Base-by-base conservation (phyloP, 2,888 invertebrate species). In the Neocrepidodera transversa region DNA sequence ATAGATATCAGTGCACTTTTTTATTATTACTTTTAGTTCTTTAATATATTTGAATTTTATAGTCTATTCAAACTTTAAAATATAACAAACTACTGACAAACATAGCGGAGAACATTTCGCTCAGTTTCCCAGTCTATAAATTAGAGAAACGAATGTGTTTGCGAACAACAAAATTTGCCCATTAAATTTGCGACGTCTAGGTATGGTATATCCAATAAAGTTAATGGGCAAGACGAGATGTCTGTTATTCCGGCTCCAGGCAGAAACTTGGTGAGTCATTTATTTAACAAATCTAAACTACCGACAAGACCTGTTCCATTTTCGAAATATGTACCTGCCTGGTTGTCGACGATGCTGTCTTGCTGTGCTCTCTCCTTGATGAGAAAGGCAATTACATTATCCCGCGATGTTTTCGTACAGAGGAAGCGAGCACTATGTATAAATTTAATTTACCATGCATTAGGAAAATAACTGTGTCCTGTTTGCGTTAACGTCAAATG, bases 311-410 rank as follows among this genome's bases (percentile, higher is more conserved):
- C 59, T 43, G 43, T 32, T 59, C 65, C 65, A 68, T 70, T 70
- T 68, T 68, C 68, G 56, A 66, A 68, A 67, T 66, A 57, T 63
- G 51, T 61, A 67, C 40, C 52, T 45, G 47, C 58, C 62, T 11
- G 43, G 17, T 28, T 53, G 53, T 53, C 23, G 43, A 53, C 52
- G 35, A 18, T 45, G 32, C 32, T 35, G 43, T 32, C 43, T 53
- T 45, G 36, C 20, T 26, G 18, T 62, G 72, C 71, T 71, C 69
- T 71, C 67, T 70, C 55, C 58, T 51, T 69, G 68, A 72, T 69
- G 72, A 72, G 68, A 70, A 70, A 68, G 63, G 68, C 67, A 71
- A 72, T 72, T 69, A 68, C 70, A 68, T 69, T 71, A 69, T 63
- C 57, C 50, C 18, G 43, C 45, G 52, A 60, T 60, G 55, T 60